Evolutionary conservation across 1,140 invertebrate species (phyloP).

Genomic region (Drosophila ohnishii): DNA sequence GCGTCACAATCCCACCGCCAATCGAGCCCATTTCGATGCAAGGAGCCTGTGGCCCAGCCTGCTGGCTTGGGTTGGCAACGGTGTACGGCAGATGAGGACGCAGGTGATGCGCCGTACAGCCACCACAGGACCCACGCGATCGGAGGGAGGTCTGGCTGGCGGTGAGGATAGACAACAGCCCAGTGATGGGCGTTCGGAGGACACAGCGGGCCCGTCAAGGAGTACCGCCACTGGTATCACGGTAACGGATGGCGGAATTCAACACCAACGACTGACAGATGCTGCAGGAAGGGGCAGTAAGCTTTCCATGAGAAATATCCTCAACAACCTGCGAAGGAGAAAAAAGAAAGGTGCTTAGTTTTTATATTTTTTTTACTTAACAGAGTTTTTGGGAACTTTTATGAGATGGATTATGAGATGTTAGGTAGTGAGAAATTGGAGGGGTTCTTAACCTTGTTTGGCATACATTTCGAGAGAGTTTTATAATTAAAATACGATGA

Average conservation of each 20-base stretch:
- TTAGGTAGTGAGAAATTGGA: background rate
- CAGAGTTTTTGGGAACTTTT: background rate
- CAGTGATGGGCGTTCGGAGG: background rate
- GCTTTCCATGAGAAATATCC: slow-evolving; percentile 1
- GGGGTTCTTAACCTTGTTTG: background rate
- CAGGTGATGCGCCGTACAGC: slow-evolving; percentile 58
- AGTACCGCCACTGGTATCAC: background rate
- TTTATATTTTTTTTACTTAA: background rate
- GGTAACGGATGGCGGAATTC: slow-evolving; percentile 24
- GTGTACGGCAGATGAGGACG: slow-evolving; percentile 45
- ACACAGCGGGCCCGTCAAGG: background rate
- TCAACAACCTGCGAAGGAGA: slow-evolving; percentile 7
- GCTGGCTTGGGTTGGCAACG: slow-evolving; percentile 33
- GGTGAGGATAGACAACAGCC: slow-evolving; percentile 3
- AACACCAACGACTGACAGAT: slow-evolving; percentile 16
- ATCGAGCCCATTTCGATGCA: background rate
- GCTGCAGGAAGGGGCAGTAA: background rate
- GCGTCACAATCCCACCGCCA: background rate
- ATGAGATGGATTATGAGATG: too few relatives aligned
- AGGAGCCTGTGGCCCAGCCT: slow-evolving; percentile 24
- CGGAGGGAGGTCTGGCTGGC: slow-evolving; percentile 16
- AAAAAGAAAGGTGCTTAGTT: slow-evolving; percentile 39
- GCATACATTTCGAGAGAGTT: background rate
- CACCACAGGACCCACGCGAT: slow-evolving; percentile 46
- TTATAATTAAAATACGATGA: background rate